Evolutionary conservation across 2,888 invertebrate species (phyloP).

Genomic region (Lycophotia porphyrea): DNA sequence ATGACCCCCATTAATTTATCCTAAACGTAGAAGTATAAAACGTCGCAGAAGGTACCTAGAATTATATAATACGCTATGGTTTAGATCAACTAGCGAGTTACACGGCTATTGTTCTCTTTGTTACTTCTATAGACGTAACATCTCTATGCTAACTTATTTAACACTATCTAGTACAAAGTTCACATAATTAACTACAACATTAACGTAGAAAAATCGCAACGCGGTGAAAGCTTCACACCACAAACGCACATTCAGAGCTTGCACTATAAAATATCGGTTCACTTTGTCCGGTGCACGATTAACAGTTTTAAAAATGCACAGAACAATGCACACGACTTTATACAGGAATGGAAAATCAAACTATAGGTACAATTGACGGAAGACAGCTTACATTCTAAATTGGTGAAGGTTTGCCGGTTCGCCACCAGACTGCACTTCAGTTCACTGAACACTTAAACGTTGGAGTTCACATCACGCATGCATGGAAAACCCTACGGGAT

Average conservation of each 20-base stretch:
- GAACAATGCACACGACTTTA: conserved; percentile 56
- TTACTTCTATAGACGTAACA: conserved; percentile 51
- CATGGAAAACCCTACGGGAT: conserved; percentile 35
- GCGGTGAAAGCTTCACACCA: conserved; percentile 52
- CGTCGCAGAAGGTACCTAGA: conserved; percentile 32
- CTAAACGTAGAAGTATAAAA: conserved; percentile 58
- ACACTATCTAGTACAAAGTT: conserved; percentile 49
- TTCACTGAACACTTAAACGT: conserved; percentile 53
- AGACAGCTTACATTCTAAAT: conserved; percentile 70
- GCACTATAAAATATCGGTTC: conserved; percentile 51
- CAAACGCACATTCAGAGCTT: conserved; percentile 58
- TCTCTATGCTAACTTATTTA: conserved; percentile 54
- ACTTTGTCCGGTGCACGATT: conserved; percentile 50
- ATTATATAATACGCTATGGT: conserved; percentile 42
- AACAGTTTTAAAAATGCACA: conserved; percentile 48
- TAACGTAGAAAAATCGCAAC: conserved; percentile 58
- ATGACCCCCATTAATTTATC: conserved; percentile 74
- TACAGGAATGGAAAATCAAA: conserved; percentile 71
- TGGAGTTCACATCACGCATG: conserved; percentile 48
- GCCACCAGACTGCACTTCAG: conserved; percentile 56
- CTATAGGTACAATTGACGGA: conserved; percentile 68
- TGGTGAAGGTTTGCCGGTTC: conserved; percentile 52
- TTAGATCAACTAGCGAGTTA: conserved; percentile 56
- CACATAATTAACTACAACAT: conserved; percentile 50
- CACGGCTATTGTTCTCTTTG: conserved; percentile 58